Base-by-base conservation (phyloP, 2,113 vertebrate species). In the Pyxicephalus adspersus region DNA sequence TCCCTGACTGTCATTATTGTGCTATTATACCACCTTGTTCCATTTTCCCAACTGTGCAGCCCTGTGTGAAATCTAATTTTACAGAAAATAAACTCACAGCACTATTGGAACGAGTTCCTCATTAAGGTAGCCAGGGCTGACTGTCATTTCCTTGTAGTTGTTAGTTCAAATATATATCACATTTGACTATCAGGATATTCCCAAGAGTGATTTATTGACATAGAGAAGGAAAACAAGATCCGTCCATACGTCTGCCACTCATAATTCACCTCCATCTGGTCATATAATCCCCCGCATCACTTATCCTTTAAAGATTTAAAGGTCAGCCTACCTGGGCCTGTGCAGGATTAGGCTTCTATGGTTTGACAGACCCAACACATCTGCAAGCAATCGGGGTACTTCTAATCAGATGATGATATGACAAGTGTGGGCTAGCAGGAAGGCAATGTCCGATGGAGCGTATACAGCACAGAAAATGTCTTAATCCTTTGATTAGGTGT, bases 251-350 rank as follows among this genome's bases (percentile, higher is more conserved):
- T 3, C 71, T 66, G 80, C 29, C 80, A 75, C 51, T 81, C 80
- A 75, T 75, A 75, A 81, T 75, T 75, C 64, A 75, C 71, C 70
- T 81, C 71, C 61, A 75, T 74, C 80, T 75, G 71, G 71, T 65
- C 52, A 31, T n/a, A 66, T 25, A 65, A 66, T 50, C 29, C 60
- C 4, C 72, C 0, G 71, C 20, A 81, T 81, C 80, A n/a, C 71
- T 58, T 81, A 81, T 81, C 80, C 63, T 57, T 58, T 66, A 57
- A 28, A 74, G 80, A 60, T 81, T 75, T 66, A 54, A 52, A 66
- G 71, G 80, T 81, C 80, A 75, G 45, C 16, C 51, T 57, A 58
- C 52, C 70, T 81, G 71, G 50, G 45, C 51, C 54, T 75, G 51
- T 22, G 31, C 45, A 75, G 70, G 80, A 81, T 81, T 81, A 75